These are phyloP conservation scores for Palythoa caribaeorum DNA, from an alignment of 92 coral and sea anemone species.

Conservation along the genomic window DNA sequence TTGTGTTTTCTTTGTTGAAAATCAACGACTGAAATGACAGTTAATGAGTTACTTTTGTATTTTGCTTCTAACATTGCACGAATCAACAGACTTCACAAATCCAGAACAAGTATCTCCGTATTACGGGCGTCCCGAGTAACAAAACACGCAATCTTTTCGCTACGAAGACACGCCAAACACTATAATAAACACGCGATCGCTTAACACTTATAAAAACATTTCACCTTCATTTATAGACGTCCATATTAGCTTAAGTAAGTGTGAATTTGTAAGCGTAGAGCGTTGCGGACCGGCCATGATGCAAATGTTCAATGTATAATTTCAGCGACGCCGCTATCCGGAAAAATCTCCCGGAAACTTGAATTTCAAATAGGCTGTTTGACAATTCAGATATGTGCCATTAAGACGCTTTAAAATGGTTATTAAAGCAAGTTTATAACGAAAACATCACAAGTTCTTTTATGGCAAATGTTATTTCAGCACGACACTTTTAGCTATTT, in stretches of 20 bases:
- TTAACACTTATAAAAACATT: conserved; percentile 2
- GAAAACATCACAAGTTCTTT: conserved; percentile 88
- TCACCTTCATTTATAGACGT: conserved; percentile 1
- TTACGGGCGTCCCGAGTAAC: conserved; percentile 13
- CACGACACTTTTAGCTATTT: conserved; percentile 66
- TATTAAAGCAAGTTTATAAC: conserved; percentile 88
- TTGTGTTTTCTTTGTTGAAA: conserved; percentile 72
- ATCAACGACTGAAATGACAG: conserved; percentile 77
- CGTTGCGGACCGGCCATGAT: conserved; percentile 43
- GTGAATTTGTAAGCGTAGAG: neutral
- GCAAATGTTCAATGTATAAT: conserved; percentile 47
- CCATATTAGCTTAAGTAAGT: conserved; percentile 28
- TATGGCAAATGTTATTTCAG: conserved; percentile 73
- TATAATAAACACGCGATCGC: conserved; percentile 42
- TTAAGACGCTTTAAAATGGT: conserved; percentile 83
- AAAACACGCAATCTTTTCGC: conserved; percentile 47
- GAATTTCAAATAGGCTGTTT: conserved; percentile 71
- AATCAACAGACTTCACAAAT: conserved; percentile 33
- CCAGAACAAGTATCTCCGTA: conserved; percentile 47
- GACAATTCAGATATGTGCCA: conserved; percentile 66
- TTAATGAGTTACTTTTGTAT: conserved; percentile 77
- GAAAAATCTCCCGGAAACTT: conserved; percentile 74
- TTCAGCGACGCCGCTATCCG: conserved; percentile 62
- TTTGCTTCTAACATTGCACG: conserved; percentile 63
- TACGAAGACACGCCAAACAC: conserved; percentile 22